Base-by-base conservation (phyloP, 2,888 invertebrate genomes). In the Lasioglossum malachurum region DNA sequence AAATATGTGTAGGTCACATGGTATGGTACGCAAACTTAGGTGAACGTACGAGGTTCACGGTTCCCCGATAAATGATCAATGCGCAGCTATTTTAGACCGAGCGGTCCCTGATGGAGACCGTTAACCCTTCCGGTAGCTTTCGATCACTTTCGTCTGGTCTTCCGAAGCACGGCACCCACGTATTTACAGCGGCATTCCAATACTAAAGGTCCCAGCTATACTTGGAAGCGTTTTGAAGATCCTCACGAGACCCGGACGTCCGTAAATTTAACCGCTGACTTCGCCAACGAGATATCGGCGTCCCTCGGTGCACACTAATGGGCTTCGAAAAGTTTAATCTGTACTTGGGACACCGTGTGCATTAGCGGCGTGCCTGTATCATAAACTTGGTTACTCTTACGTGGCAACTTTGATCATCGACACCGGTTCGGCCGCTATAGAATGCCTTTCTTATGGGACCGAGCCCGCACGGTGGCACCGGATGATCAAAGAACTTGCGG, bases 181-280 rank as follows among this genome's bases (percentile, higher is more conserved):
- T 57, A 16, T n/a, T 57, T 69, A 8, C 7, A 57, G n/a, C 38
- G 35, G 41, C 49, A 80, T 82, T 81, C 38, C 74, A 67, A 67
- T 64, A 64, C 74, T 69, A 38, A 69, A 87, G 86, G 71, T 80
- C 16, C 69, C 7, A 4, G 38, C 19, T 38, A 85, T 85, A 87
- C 83, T 83, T 77, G 46, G 35, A 53, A 53, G n/a, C 80, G 86
- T 75, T 77, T 80, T 35, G 87, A 83, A 87, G 77, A 78, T 77
- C 60, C 90, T 83, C 87, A 14, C 77, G 90, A 82, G 90, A 88
- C 80, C 81, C 79, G 87, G 84, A 89, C 76, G 75, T 86, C 84
- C 88, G 88, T 80, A 86, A 90, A 91, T 91, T 91, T 91, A 90
- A 88, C 88, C 86, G 91, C 84, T 88, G 88, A 89, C 90, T 91